Evolutionary conservation across 2,113 vertebrate genomes (phyloP).

Genomic region (Carollia perspicillata): DNA sequence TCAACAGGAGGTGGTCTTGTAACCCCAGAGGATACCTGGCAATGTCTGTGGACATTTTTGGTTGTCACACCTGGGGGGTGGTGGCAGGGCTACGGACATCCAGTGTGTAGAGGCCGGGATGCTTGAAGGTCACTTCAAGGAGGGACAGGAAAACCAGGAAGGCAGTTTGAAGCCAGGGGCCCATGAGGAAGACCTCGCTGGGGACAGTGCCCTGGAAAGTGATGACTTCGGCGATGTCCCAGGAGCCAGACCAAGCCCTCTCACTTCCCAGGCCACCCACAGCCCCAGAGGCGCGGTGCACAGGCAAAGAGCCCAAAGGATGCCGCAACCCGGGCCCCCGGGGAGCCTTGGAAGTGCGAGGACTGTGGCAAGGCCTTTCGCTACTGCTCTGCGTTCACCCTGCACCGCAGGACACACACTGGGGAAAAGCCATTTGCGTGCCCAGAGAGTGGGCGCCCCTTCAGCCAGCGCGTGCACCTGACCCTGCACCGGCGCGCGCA

Average conservation of each 20-base stretch:
- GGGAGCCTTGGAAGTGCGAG: background rate
- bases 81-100: background rate
- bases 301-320: background rate
- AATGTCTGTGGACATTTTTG: background rate
- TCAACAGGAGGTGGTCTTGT: background rate
- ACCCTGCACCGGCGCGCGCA: slow-evolving; percentile 47
- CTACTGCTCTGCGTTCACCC: background rate
- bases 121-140: accelerated
- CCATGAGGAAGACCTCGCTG: accelerated
- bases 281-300: accelerated
- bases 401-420: background rate
- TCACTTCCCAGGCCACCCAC: accelerated
- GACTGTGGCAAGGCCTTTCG: slow-evolving; percentile 36
- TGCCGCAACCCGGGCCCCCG: accelerated
- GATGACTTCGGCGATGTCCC: accelerated
- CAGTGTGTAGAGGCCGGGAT: background rate
- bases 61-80: accelerated
- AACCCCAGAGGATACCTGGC: background rate
- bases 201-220: accelerated
- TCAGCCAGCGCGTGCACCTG: slow-evolving; percentile 49
- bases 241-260: background rate
- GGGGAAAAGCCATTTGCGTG: slow-evolving; percentile 22
- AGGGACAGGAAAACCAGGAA: background rate
- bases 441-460: slow-evolving; percentile 21
- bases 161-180: background rate